Percentiles rank a stretch among this genome's conserved stretches.
These are phyloP conservation scores for Pipra filicauda DNA, from an alignment of 2,113 vertebrate species.

Conservation along the genomic window DNA sequence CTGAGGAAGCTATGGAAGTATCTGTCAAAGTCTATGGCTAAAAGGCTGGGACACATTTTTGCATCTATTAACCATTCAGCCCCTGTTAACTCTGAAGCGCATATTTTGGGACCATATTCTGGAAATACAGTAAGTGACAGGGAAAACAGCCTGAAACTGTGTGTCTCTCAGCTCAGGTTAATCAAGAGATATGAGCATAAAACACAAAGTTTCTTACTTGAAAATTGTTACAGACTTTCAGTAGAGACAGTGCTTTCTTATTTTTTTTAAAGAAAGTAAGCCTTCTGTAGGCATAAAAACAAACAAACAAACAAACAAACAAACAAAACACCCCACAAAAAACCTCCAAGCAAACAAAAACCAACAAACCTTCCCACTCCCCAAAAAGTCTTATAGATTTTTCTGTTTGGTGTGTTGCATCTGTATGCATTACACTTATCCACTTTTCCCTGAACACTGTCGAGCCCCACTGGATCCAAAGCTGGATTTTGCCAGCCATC, in stretches of 20 bases:
- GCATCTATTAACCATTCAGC: neutral
- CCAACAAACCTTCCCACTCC: rapidly evolving
- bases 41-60: neutral
- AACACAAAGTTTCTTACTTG: neutral
- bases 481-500: neutral
- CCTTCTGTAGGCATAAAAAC: neutral
- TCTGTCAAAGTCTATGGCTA: neutral
- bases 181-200: neutral
- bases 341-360: neutral
- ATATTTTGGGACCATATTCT: neutral
- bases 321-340: neutral
- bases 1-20: neutral
- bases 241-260: neutral
- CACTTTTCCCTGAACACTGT: neutral
- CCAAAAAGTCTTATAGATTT: neutral
- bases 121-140: neutral
- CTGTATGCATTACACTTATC: neutral
- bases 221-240: neutral
- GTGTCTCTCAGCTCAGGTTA: neutral
- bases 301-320: neutral
- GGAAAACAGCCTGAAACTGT: neutral
- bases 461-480: neutral
- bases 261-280: neutral
- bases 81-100: neutral
- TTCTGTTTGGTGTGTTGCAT: neutral